phyloP scores from a whole-genome alignment of 2,113 vertebrate species.

The Oreochromis spilurus region DNA sequence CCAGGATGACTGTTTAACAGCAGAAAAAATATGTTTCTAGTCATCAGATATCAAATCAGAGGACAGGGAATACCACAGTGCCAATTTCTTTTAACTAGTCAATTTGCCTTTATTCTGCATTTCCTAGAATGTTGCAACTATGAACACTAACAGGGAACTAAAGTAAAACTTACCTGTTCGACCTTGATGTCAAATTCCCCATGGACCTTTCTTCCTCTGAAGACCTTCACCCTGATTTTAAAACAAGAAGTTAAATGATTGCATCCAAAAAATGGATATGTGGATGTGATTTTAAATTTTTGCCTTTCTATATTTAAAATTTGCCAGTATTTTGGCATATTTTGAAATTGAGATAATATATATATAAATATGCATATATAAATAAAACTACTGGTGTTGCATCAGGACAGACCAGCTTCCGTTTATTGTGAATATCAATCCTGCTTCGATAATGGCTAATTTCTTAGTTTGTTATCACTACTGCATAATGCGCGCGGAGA shows the following conservation, averaged over 20 bases:
- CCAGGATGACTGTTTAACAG: background rate
- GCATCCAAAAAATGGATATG: background rate
- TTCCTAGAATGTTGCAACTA: background rate
- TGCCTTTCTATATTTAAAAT: background rate
- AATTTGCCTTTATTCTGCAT: background rate
- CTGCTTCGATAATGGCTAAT: background rate
- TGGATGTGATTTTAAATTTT: background rate
- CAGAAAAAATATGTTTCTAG: background rate
- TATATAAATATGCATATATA: background rate
- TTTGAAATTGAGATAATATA: background rate
- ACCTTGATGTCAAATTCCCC: slow-evolving; percentile 88
- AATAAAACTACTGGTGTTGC: background rate
- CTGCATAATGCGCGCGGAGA: background rate
- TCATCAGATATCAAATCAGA: background rate
- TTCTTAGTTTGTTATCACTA: background rate
- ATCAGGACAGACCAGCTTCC: background rate
- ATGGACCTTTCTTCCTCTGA: slow-evolving; percentile 84
- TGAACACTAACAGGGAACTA: background rate
- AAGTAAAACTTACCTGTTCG: slow-evolving; percentile 78
- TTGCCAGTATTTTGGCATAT: background rate
- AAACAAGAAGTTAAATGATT: slow-evolving; percentile 11
- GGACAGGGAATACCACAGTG: background rate
- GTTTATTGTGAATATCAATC: background rate
- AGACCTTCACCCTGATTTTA: slow-evolving; percentile 80
- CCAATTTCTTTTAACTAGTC: background rate